A percentile compares a stretch with the other conserved stretches of the same genome.
phyloP scores from a whole-genome alignment of 2,888 invertebrate species.

The Diaprepes abbreviatus region DNA sequence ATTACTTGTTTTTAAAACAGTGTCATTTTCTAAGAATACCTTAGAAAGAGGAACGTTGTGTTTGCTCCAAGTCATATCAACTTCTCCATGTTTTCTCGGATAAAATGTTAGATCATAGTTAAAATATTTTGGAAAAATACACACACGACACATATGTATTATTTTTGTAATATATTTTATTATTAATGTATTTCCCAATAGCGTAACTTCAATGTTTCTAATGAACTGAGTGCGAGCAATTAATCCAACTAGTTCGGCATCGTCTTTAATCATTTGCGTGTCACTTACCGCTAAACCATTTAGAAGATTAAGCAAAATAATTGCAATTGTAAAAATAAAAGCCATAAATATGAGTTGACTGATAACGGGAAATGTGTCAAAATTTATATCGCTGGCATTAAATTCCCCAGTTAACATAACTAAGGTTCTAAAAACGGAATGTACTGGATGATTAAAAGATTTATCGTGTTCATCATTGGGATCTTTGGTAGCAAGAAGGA shows the following conservation, averaged over 20 bases:
- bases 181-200: slow-evolving; percentile 72
- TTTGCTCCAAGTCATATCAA: slow-evolving; percentile 55
- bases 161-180: slow-evolving; percentile 49
- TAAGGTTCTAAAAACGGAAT: slow-evolving; percentile 84
- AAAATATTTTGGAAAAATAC: slow-evolving; percentile 77
- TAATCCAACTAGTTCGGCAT: slow-evolving; percentile 84
- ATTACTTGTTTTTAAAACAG: slow-evolving; percentile 58
- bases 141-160: slow-evolving; percentile 69
- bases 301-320: slow-evolving; percentile 84
- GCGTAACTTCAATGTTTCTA: slow-evolving; percentile 80
- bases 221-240: slow-evolving; percentile 80
- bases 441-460: slow-evolving; percentile 77
- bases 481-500: slow-evolving; percentile 71
- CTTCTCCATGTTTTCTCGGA: slow-evolving; percentile 75
- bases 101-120: slow-evolving; percentile 76
- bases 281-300: slow-evolving; percentile 90
- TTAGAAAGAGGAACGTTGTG: slow-evolving; percentile 31
- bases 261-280: slow-evolving; percentile 81
- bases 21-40: slow-evolving; percentile 59
- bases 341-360: slow-evolving; percentile 83
- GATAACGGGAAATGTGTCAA: slow-evolving; percentile 76
- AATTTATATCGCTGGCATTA: slow-evolving; percentile 83
- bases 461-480: slow-evolving; percentile 68
- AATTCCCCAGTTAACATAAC: slow-evolving; percentile 91
- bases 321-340: slow-evolving; percentile 86